These are phyloP conservation scores for Molossus alvarezi DNA, from an alignment of 2,797 vertebrate species.

Conservation along the genomic window DNA sequence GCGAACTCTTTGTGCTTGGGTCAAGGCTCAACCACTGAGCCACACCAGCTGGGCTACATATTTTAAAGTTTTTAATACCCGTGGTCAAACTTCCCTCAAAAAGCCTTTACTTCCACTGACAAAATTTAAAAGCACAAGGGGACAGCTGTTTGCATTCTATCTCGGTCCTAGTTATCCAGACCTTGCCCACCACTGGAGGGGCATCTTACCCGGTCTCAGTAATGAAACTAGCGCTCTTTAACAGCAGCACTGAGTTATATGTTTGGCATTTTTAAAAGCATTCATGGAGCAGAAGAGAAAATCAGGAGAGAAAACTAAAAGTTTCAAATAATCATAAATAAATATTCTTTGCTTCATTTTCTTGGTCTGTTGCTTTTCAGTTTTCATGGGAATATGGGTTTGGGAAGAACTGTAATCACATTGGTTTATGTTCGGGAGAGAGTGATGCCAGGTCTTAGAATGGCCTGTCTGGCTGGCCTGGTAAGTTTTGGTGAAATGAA, in stretches of 20 bases:
- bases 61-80: slow-evolving; percentile 47
- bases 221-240: slow-evolving; percentile 16
- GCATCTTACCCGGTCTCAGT: neutral
- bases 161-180: neutral
- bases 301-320: neutral
- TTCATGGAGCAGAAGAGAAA: neutral
- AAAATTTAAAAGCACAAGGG: neutral
- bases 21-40: too few species aligned
- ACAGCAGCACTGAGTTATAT: neutral
- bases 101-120: neutral
- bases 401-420: neutral
- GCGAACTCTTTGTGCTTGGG: too few species aligned
- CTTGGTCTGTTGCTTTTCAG: neutral
- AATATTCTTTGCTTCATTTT: neutral
- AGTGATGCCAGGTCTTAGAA: neutral
- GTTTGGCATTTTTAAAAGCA: neutral
- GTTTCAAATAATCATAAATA: neutral
- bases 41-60: neutral
- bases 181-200: neutral
- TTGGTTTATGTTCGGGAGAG: neutral
- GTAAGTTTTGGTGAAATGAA: neutral
- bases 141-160: neutral
- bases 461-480: neutral
- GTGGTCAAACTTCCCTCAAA: neutral
- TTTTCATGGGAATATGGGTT: slow-evolving; percentile 3